A percentile compares a stretch with the other conserved stretches of the same genome.
phyloP scores from a whole-genome alignment of 2,888 invertebrate genomes.

The Habrosyne pyritoides region DNA sequence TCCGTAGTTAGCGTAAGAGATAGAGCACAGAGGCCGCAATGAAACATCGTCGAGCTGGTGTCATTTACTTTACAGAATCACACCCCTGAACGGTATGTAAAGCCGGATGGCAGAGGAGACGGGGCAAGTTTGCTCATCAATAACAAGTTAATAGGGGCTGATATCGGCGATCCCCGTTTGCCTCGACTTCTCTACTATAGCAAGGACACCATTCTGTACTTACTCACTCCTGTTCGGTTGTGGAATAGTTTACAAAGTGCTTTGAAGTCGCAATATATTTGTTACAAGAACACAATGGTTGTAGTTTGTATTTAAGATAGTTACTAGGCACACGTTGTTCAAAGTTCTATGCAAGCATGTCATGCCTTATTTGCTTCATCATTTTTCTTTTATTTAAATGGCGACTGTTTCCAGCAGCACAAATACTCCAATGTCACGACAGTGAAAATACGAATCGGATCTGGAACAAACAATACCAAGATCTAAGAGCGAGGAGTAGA shows the following conservation, averaged over 20 bases:
- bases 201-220: conserved; percentile 2
- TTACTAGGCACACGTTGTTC: background rate
- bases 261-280: conserved; percentile 18
- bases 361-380: background rate
- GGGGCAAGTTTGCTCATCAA: conserved; percentile 42
- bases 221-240: background rate
- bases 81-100: conserved; percentile 7
- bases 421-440: too few relatives aligned
- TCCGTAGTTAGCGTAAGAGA: too few relatives aligned
- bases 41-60: too few relatives aligned
- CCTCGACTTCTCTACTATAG: background rate
- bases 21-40: too few relatives aligned
- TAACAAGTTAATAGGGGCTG: conserved; percentile 36
- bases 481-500: too few relatives aligned
- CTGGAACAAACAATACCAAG: too few relatives aligned
- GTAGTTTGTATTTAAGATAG: background rate
- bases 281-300: conserved; percentile 14
- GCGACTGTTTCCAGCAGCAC: too few relatives aligned
- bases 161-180: background rate
- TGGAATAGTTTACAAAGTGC: conserved; percentile 3
- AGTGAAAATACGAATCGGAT: too few relatives aligned
- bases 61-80: too few relatives aligned
- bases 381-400: background rate
- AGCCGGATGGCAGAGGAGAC: background rate
- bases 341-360: background rate